Conservation (phyloP, 2,888 invertebrate genomes). For the Scaptomyza caliginosa region DNA sequence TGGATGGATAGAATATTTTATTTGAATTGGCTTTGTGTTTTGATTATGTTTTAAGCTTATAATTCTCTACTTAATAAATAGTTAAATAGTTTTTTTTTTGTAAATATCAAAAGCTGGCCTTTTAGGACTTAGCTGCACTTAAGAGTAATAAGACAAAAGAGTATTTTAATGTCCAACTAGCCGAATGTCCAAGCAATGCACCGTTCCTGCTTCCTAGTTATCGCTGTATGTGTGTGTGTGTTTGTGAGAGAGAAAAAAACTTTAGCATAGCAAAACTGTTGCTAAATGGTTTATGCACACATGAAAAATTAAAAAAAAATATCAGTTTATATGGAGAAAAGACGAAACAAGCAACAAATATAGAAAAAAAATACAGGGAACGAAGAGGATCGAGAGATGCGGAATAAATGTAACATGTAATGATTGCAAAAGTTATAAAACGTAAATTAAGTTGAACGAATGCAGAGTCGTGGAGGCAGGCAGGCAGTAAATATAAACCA, state of each 20-base stretch:
- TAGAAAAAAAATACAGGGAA: slow-evolving; percentile 6
- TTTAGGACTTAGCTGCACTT: not conserved
- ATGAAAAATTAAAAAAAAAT: slow-evolving; percentile 49
- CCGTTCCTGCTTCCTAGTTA: not conserved
- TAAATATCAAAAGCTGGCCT: too few species aligned
- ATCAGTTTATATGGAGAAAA: not conserved
- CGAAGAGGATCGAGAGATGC: not conserved
- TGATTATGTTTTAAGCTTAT: not conserved
- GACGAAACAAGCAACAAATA: not conserved
- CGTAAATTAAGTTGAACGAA: slow-evolving; percentile 78
- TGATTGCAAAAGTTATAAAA: slow-evolving; percentile 78
- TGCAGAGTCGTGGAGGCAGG: slow-evolving; percentile 68
- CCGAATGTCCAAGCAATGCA: not conserved
- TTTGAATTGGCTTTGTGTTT: not conserved
- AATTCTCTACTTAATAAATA: not conserved
- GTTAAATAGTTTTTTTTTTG: too few species aligned
- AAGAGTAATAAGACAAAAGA: not conserved
- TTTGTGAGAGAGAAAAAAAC: slow-evolving; percentile 45
- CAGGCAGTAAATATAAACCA: slow-evolving; percentile 44
- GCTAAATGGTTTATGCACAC: slow-evolving; percentile 75
- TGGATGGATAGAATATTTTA: not conserved
- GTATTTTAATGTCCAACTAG: slow-evolving; percentile 21
- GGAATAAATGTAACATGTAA: slow-evolving; percentile 76
- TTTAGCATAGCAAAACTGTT: slow-evolving; percentile 69
- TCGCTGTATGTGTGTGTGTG: not conserved